phyloP scores from a whole-genome alignment of 2,888 invertebrate species.

The Alloplasta piceator region DNA sequence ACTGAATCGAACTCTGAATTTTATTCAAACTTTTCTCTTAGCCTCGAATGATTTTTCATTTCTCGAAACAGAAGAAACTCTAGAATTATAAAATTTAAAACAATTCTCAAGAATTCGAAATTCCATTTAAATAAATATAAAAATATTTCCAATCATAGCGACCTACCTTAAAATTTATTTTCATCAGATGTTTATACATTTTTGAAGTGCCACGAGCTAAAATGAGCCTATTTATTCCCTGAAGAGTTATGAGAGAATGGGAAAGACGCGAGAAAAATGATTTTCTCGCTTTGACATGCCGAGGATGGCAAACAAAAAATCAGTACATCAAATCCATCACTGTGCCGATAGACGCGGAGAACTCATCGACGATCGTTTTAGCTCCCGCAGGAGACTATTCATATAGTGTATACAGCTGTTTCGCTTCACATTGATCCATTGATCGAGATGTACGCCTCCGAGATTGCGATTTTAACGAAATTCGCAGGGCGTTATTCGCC shows the following conservation, averaged over 20 bases:
- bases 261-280: constrained; percentile 16
- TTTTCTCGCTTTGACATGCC: constrained; percentile 15
- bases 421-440: constrained; percentile 18
- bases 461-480: constrained; percentile 27
- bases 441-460: constrained; percentile 37
- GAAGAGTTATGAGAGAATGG: not conserved
- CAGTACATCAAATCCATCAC: constrained; percentile 28
- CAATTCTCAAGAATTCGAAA: no score
- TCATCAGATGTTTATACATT: no score
- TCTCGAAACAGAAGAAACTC: no score
- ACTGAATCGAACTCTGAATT: no score
- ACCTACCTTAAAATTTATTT: no score
- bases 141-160: no score
- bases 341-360: not conserved
- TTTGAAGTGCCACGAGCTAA: no score
- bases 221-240: no score
- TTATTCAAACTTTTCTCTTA: no score
- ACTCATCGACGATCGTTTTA: constrained; percentile 28
- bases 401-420: constrained; percentile 5
- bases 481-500: constrained; percentile 25
- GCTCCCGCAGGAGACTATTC: not conserved
- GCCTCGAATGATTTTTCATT: no score
- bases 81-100: no score
- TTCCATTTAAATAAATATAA: no score
- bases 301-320: constrained; percentile 16